Evolutionary conservation across 1,140 invertebrate species (phyloP), one percentile per base, ranked within the genome.

Genomic region (Cryptotermes secundus): DNA sequence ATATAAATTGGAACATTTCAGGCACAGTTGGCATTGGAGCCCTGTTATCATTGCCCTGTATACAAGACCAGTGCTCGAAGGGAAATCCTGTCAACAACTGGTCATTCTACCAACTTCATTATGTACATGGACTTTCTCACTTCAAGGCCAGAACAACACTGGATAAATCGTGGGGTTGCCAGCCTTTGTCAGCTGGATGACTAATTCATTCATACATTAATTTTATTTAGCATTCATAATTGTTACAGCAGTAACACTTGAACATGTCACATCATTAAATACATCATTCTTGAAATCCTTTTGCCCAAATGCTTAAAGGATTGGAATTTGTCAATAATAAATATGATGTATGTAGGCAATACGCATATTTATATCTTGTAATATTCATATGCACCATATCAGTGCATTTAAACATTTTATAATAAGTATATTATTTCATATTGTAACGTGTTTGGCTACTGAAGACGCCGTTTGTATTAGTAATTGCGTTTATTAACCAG

Each of bases 21-120:
- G 87, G 84, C 87, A 0, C 84, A 93, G 22, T 93, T 93, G 84
- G 86, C 89, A n/a, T 90, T 89, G 2, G 87, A 89, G 34, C 89
- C 91, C 0, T 89, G 90, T 80, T 98, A 97, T 87, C 91, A 93
- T 85, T 96, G 95, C 88, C 97, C 97, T 0, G 93, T 98, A 3
- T 98, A 98, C 89, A 97, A 97, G 90, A 98, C 96, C 0, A 96
- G 94, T 86, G 95, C 94, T 79, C 92, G 96, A 87, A 92, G 95
- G 85, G 93, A 96, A 85, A 91, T 94, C 82, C 89, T 97, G 38
- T 94, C 96, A n/a, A 96, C 96, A 42, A 94, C 96, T 34, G 93
- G 96, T 84, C 94, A 97, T 88, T 97, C 96, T 0, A 97, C 96
- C 26, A 98, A 97, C 90, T 97, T 96, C 89, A 95, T 97, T n/a